Conservation (phyloP, 2,113 vertebrate species). For the Crotalus helleri region DNA sequence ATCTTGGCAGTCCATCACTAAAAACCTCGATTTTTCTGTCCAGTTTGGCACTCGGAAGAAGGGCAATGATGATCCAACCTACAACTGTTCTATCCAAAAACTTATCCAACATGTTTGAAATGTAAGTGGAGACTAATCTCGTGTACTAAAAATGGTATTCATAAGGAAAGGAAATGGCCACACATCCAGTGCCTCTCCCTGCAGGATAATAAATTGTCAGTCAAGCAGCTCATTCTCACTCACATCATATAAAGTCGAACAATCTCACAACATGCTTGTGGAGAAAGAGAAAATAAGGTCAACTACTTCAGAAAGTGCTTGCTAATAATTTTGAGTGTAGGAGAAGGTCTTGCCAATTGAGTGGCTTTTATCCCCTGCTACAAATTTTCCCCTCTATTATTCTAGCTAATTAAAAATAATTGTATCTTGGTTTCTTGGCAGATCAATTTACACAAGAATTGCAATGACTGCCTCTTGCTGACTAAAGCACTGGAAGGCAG, state of each 20-base stretch:
- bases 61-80: background rate
- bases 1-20: background rate
- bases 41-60: background rate
- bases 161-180: background rate
- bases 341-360: background rate
- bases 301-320: background rate
- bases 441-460: background rate
- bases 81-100: background rate
- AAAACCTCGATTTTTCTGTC: background rate
- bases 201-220: background rate
- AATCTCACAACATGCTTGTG: background rate
- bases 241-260: background rate
- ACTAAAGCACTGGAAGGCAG: background rate
- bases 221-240: background rate
- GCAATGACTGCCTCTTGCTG: background rate
- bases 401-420: background rate
- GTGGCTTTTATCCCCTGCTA: background rate
- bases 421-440: background rate
- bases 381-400: background rate
- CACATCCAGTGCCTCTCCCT: background rate
- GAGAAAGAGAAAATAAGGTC: background rate
- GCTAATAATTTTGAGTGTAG: background rate
- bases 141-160: background rate
- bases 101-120: background rate
- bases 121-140: background rate